Percentiles rank a stretch among this genome's conserved stretches.
Conservation (phyloP, 2,113 vertebrate species). For the Peromyscus maniculatus region DNA sequence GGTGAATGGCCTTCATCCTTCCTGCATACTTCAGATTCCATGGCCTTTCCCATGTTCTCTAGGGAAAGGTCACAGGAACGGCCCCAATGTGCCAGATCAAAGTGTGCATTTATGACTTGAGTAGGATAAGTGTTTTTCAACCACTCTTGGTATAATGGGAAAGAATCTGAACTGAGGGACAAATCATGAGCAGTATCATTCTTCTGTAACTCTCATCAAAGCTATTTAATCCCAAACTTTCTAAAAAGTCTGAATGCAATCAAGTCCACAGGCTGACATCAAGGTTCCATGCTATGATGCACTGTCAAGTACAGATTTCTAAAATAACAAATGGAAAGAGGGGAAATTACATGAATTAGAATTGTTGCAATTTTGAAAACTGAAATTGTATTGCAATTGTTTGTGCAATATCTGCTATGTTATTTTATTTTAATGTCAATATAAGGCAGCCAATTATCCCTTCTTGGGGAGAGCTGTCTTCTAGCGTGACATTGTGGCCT, state of each 20-base stretch:
- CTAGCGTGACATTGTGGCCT: background rate
- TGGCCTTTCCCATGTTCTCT: background rate
- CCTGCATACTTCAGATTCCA: background rate
- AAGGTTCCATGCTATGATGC: background rate
- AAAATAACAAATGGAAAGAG: slow-evolving; percentile 56
- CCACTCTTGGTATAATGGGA: background rate
- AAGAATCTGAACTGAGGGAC: background rate
- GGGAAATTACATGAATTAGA: slow-evolving; percentile 70
- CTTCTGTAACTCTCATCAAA: slow-evolving; percentile 10
- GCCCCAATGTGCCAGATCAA: background rate
- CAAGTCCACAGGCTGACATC: background rate
- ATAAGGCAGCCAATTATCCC: slow-evolving; percentile 50
- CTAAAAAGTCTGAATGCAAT: slow-evolving; percentile 35
- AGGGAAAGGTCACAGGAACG: background rate
- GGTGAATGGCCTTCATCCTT: background rate
- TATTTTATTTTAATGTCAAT: slow-evolving; percentile 59
- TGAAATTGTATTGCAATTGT: slow-evolving; percentile 47
- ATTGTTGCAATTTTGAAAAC: slow-evolving; percentile 52
- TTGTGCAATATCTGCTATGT: slow-evolving; percentile 27
- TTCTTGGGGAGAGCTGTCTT: background rate
- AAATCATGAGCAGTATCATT: background rate
- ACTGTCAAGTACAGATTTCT: slow-evolving; percentile 46
- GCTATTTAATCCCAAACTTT: slow-evolving; percentile 9
- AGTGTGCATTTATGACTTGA: background rate
- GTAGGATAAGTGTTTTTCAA: background rate